Evolutionary conservation across 35 echinoderm and acorn worm genomes (phyloP).

Genomic region (Holothuria glaberrima): DNA sequence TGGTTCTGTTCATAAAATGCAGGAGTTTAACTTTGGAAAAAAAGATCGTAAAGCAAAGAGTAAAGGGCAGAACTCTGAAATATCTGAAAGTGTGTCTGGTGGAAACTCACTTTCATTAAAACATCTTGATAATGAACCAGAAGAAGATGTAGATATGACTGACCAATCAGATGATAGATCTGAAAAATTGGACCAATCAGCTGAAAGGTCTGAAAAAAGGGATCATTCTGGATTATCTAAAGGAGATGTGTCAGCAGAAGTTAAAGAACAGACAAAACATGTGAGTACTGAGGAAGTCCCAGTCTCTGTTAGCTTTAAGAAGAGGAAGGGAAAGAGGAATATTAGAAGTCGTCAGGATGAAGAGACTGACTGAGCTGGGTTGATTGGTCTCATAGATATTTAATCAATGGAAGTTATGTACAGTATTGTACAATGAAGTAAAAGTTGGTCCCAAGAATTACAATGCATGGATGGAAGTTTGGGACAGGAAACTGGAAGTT

Average conservation of each 20-base stretch:
- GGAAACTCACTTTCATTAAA: background rate
- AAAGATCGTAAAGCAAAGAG: background rate
- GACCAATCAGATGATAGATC: background rate
- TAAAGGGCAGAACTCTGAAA: background rate
- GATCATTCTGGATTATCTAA: background rate
- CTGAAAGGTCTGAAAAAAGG: background rate
- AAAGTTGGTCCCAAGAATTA: too few relatives aligned
- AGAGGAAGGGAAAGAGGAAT: conserved; percentile 27
- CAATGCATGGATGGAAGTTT: too few relatives aligned
- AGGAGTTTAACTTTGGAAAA: conserved; percentile 30
- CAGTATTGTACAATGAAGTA: too few relatives aligned
- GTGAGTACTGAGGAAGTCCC: background rate
- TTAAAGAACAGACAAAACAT: background rate
- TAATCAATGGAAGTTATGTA: too few relatives aligned
- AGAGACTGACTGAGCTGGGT: background rate
- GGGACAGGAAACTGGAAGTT: too few relatives aligned
- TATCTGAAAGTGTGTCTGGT: background rate
- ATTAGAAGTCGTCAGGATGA: conserved; percentile 4
- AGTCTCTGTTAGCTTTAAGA: background rate
- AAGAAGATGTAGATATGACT: background rate
- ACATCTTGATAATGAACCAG: background rate
- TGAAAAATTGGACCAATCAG: background rate
- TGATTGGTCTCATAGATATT: too few relatives aligned
- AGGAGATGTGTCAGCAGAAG: too few relatives aligned
- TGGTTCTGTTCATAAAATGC: conserved; percentile 14